Percentiles rank a stretch among this genome's conserved stretches.
Conservation (phyloP, 1,140 invertebrate species). For the Bombus picipes region DNA sequence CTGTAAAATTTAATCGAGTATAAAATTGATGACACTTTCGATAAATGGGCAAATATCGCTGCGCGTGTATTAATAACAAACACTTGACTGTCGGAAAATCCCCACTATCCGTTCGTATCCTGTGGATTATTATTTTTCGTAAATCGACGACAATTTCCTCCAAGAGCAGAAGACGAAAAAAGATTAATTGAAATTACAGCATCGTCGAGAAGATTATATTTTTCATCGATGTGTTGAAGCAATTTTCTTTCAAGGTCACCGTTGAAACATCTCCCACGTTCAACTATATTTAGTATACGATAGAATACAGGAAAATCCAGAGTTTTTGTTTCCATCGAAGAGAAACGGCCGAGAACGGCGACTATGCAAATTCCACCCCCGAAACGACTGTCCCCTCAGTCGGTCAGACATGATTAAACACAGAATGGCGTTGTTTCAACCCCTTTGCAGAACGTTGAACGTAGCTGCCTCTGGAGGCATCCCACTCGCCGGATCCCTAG, state of each 20-base stretch:
- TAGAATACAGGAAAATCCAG: neutral
- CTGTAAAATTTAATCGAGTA: constrained; percentile 10
- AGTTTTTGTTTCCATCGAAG: neutral
- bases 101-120: no score
- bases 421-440: constrained; percentile 78
- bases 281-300: neutral
- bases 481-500: constrained; percentile 64
- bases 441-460: constrained; percentile 34
- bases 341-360: constrained; percentile 14
- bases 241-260: neutral
- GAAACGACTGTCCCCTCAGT: constrained; percentile 67
- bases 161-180: neutral
- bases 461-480: constrained; percentile 56
- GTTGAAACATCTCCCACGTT: neutral
- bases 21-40: constrained; percentile 27
- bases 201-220: neutral
- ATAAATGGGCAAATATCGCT: constrained; percentile 10
- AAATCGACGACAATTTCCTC: neutral
- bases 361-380: constrained; percentile 75
- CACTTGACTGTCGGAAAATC: neutral
- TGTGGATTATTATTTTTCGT: neutral
- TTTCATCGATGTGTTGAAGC: neutral
- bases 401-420: constrained; percentile 82
- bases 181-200: neutral
- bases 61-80: neutral